Evolutionary conservation across 1,140 invertebrate genomes (phyloP).

Genomic region (Drosophila melanogaster): Release_6_plus_ISO1_MT NC_004354.4:5305501-5306000

Average conservation of each 20-base stretch:
- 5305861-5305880: not conserved
- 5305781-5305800: not conserved
- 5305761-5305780: not conserved
- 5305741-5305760: too few relatives aligned
- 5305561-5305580: slow-evolving; percentile 6
- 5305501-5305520: slow-evolving; percentile 23
- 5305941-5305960: slow-evolving; percentile 92
- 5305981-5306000: slow-evolving; percentile 93
- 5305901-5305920: slow-evolving; percentile 87
- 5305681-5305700: slow-evolving; percentile 11
- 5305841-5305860: too few relatives aligned
- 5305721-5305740: too few relatives aligned
- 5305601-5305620: too few relatives aligned
- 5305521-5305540: slow-evolving; percentile 36
- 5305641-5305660: not conserved
- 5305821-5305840: too few relatives aligned
- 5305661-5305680: not conserved
- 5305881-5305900: slow-evolving; percentile 88
- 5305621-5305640: not conserved
- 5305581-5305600: slow-evolving; percentile 1
- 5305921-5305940: slow-evolving; percentile 92
- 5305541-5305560: slow-evolving; percentile 37
- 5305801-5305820: too few relatives aligned
- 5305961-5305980: slow-evolving; percentile 92
- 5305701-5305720: not conserved